Conservation (phyloP, 2,113 vertebrate species). For the Sciurus niger region DNA sequence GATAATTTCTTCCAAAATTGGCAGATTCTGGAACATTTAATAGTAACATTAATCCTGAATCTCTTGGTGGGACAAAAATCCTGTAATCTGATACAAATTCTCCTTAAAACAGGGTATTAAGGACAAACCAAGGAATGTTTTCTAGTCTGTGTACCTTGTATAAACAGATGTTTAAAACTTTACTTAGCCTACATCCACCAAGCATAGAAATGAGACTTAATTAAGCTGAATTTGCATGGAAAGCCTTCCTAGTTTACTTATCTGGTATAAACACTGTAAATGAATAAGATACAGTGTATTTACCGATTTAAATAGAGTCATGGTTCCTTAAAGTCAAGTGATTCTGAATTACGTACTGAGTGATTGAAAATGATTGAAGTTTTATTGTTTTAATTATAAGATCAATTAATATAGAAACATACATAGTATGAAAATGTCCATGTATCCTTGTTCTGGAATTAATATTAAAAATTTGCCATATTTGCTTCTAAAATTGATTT, state of each 20-base stretch:
- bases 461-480: neutral
- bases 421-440: neutral
- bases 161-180: constrained; percentile 74
- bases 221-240: constrained; percentile 65
- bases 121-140: constrained; percentile 63
- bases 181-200: constrained; percentile 38
- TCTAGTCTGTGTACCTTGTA: constrained; percentile 71
- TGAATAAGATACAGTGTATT: constrained; percentile 64
- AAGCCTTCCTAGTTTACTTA: constrained; percentile 69
- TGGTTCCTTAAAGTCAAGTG: constrained; percentile 66
- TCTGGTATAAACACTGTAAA: constrained; percentile 71
- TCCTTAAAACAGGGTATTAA: neutral
- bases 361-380: constrained; percentile 11
- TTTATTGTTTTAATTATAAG: constrained; percentile 46
- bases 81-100: constrained; percentile 33
- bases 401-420: constrained; percentile 49
- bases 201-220: constrained; percentile 54
- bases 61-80: constrained; percentile 5
- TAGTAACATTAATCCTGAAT: constrained; percentile 41
- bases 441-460: neutral
- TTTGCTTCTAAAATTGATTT: constrained; percentile 49
- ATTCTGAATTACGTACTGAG: constrained; percentile 27
- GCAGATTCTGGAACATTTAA: constrained; percentile 25
- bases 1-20: constrained; percentile 33
- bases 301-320: constrained; percentile 62